phyloP scores from a whole-genome alignment of 2,888 invertebrate species.

The Cephalotes varians region DNA sequence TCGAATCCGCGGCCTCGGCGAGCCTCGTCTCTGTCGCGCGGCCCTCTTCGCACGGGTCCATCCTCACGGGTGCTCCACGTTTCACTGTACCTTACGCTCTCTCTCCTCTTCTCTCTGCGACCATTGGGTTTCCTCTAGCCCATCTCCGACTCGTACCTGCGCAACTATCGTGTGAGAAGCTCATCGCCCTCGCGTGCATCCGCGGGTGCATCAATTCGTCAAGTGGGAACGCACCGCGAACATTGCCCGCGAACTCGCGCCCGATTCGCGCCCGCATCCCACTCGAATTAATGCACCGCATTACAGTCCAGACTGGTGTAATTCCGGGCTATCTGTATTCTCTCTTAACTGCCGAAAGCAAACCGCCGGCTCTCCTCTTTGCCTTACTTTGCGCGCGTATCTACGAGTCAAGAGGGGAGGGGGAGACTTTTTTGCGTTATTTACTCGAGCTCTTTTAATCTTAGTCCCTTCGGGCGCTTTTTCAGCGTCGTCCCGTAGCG shows the following conservation, averaged over 20 bases:
- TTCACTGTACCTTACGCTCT: conserved; percentile 5
- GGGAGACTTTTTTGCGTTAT: conserved; percentile 26
- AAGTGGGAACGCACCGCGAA: background rate
- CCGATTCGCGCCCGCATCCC: background rate
- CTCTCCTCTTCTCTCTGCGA: background rate
- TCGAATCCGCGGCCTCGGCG: conserved; percentile 54
- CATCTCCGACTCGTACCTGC: conserved; percentile 33
- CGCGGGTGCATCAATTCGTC: conserved; percentile 9
- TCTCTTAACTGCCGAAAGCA: conserved; percentile 46
- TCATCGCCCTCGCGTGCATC: background rate
- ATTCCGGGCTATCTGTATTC: conserved; percentile 27
- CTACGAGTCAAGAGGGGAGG: conserved; percentile 19
- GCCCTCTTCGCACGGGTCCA: conserved; percentile 59
- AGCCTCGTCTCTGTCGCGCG: conserved; percentile 64
- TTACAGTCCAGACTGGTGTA: conserved; percentile 21
- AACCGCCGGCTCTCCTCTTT: conserved; percentile 34
- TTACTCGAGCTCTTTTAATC: conserved; percentile 49
- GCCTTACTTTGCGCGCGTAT: conserved; percentile 43
- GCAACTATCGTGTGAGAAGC: background rate
- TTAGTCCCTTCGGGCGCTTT: conserved; percentile 42
- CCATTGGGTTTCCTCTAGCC: conserved; percentile 10
- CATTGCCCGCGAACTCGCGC: background rate
- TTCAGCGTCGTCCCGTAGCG: conserved; percentile 41
- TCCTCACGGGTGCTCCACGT: conserved; percentile 51
- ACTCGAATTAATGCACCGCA: conserved; percentile 45